Base-by-base conservation (phyloP, 1,140 invertebrate species). In the Scaptomyza hsui region DNA sequence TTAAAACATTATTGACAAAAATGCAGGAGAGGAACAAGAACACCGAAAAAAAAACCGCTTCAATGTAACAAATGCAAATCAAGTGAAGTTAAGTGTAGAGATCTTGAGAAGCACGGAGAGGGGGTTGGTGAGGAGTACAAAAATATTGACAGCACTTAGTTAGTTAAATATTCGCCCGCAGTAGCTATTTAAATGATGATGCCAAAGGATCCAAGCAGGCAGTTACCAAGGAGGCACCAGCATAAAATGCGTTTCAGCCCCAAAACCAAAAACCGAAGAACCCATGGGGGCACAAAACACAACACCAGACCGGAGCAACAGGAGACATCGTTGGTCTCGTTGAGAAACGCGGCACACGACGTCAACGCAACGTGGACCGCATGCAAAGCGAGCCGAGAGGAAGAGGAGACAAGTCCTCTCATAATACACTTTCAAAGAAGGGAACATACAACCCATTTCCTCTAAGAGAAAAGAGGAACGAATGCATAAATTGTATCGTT, bases 141-240 rank as follows among this genome's bases (percentile, higher is more conserved):
- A 60, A 42, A 56, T 73, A 73, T 62, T 61, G 71, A 75, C 62
- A 70, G 78, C 82, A 88, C 78, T 86, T 88, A 69, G 74, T 61
- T 51, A 80, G 77, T 61, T 51, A 80, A 77, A 65, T 68, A 80
- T 85, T 85, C 59, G 82, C 78, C 78, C 75, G 82, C 82, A 88
- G 82, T 82, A 82, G 76, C 83, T 88, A 89, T 88, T 82, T 88
- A 88, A 86, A 82, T 81, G 57, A 82, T 81, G 57, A 75, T 78
- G 70, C 47, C 69, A 68, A 29, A 77, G 77, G 65, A 78, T 42
- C 69, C 2, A 29, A 29, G 26, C 60, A 56, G 49, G 44, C 72
- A 75, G 73, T 68, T 78, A 72, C 45, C 42, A 29, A 29, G 26
- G 19, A 55, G 73, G 62, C 74, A 86, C 82, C 82, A 86, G 82